Percentiles rank a stretch among this genome's conserved stretches.
Evolutionary conservation across 2,113 vertebrate species (phyloP).

Genomic region (Mionectes macconnelli): DNA sequence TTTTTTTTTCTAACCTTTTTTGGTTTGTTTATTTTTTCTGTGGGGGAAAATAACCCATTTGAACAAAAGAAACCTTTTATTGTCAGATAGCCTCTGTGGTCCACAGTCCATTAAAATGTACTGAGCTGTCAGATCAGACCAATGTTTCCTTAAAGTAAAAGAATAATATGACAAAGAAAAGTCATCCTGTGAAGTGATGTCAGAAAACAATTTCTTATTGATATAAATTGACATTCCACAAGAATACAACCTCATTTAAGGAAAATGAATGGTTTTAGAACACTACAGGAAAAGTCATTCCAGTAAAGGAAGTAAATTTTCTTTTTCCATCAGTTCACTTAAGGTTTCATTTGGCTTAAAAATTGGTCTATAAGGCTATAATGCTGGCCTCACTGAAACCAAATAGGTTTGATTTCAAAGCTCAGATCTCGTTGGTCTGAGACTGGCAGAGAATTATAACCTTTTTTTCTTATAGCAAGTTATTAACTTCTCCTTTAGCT

Average conservation of each 20-base stretch:
- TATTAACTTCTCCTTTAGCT: not conserved
- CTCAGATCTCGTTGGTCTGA: not conserved
- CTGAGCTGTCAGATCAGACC: not conserved
- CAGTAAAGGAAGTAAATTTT: not conserved
- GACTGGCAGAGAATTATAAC: not conserved
- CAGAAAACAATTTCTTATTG: not conserved
- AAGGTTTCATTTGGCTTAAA: not conserved
- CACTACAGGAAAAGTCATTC: not conserved
- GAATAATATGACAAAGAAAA: not conserved
- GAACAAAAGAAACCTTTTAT: not conserved
- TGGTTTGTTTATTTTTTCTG: not conserved
- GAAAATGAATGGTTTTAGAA: not conserved
- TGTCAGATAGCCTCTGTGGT: not conserved
- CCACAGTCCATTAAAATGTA: not conserved
- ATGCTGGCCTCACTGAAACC: not conserved
- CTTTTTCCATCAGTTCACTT: not conserved
- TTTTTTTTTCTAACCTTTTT: not conserved
- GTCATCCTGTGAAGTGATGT: not conserved
- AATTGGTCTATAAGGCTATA: not conserved
- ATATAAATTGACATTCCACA: not conserved
- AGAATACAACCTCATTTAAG: not conserved
- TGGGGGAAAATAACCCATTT: not conserved
- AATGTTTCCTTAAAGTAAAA: not conserved
- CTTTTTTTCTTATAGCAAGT: not conserved
- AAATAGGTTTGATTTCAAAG: not conserved